Evolutionary conservation across 2,113 vertebrate genomes (phyloP), one percentile per base, ranked within the genome.

Genomic region (Lonchura striata): DNA sequence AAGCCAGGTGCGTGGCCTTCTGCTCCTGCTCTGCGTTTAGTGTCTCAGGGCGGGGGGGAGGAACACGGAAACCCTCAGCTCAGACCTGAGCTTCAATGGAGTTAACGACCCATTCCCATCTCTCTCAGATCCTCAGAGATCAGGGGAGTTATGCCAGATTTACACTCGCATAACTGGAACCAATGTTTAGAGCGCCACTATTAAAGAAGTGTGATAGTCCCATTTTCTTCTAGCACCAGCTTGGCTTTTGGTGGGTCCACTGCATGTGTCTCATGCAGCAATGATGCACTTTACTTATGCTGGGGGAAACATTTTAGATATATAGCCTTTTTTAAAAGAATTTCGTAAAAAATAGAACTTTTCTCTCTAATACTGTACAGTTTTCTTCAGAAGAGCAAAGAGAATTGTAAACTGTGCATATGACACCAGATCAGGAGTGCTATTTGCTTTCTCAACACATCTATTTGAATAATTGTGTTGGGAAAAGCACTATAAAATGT

Each of bases 341-440:
- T 96, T 94, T 95, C 0, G 70, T 94, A 96, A 95, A 94, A 95
- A 95, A 96, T 94, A 94, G 93, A 95, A 92, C 31, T 89, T 96
- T 96, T 96, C 82, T 97, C 92, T 97, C 92, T 96, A 96, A 96
- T 95, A 96, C 96, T 96, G 77, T 95, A 96, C 92, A 95, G 79
- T 72, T 91, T 96, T 96, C 70, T 93, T 87, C 93, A 93, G 90
- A 96, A 93, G 94, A 97, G 95, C 92, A 91, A 95, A 94, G 86
- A 96, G 92, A 92, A 95, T 87, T 86, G 87, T 96, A 96, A 96
- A 96, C 90, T 61, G 78, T 46, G 86, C 75, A 80, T 37, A 46
- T 30, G 52, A 94, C 44, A 83, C 82, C 92, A 68, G 72, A 95
- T 96, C 57, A 78, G 69, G 82, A 83, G 66, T 37, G 77, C 49